phyloP scores from a whole-genome alignment of 2,888 invertebrate genomes.

The Xanthorhoe designata region DNA sequence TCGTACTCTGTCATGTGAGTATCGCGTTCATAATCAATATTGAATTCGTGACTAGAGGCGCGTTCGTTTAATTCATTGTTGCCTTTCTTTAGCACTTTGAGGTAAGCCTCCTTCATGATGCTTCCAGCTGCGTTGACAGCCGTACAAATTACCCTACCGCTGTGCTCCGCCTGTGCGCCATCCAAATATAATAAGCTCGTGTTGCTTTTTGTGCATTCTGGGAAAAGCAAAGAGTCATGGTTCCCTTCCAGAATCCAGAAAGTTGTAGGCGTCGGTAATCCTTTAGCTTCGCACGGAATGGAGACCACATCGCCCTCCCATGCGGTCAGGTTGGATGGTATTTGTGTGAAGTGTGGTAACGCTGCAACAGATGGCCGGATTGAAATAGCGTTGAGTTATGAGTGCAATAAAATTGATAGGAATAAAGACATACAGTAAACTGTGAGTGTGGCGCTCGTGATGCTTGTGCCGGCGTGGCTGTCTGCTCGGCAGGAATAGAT shows the following conservation, averaged over 20 bases:
- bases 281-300: conserved; percentile 96
- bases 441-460: conserved; percentile 94
- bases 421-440: conserved; percentile 93
- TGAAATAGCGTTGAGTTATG: conserved; percentile 76
- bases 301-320: conserved; percentile 94
- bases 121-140: conserved; percentile 82
- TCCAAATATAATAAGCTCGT: conserved; percentile 80
- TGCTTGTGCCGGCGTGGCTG: conserved; percentile 94
- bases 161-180: conserved; percentile 74
- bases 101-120: conserved; percentile 81
- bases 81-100: conserved; percentile 77
- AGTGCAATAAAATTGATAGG: conserved; percentile 72
- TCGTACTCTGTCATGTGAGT: conserved; percentile 89
- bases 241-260: conserved; percentile 98
- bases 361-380: conserved; percentile 88
- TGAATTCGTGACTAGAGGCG: conserved; percentile 64
- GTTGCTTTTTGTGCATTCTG: conserved; percentile 82
- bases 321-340: conserved; percentile 95
- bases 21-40: conserved; percentile 69
- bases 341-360: conserved; percentile 93
- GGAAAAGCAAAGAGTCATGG: conserved; percentile 87
- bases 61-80: conserved; percentile 71
- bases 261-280: conserved; percentile 96
- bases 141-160: conserved; percentile 80
- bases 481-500: conserved; percentile 96